Evolutionary conservation across 2,113 vertebrate genomes (phyloP).

Genomic region (Pardalotus punctatus): DNA sequence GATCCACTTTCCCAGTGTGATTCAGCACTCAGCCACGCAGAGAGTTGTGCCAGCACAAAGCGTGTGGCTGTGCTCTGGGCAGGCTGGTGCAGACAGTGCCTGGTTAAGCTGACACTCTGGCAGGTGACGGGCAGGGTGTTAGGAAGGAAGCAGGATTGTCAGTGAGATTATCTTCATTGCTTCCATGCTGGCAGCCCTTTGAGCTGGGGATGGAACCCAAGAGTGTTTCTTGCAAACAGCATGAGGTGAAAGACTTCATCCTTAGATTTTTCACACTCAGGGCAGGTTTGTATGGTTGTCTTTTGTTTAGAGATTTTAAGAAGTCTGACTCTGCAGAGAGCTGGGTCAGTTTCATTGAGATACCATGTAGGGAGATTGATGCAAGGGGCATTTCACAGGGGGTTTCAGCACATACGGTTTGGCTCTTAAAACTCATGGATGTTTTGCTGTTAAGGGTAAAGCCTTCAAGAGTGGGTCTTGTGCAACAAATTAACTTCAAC

Average conservation of each 20-base stretch:
- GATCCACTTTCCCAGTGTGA: not conserved
- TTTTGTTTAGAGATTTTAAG: not conserved
- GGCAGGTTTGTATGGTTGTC: not conserved
- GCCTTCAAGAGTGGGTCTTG: not conserved
- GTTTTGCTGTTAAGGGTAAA: not conserved
- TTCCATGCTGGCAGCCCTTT: not conserved
- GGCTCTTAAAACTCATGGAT: not conserved
- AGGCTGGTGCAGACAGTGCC: not conserved
- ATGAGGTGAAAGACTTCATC: not conserved
- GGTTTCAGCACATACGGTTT: not conserved
- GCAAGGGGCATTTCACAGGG: fast-evolving
- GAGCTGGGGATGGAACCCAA: not conserved
- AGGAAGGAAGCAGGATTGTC: not conserved
- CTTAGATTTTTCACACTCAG: not conserved
- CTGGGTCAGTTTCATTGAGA: not conserved
- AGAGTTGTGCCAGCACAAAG: not conserved
- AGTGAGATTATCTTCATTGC: not conserved
- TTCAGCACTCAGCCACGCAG: fast-evolving
- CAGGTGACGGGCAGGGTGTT: not conserved
- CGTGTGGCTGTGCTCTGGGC: not conserved
- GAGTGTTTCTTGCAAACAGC: not conserved
- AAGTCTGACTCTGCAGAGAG: not conserved
- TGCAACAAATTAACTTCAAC: not conserved
- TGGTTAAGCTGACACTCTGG: not conserved
- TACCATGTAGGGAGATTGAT: not conserved